A percentile compares a stretch with the other conserved stretches of the same genome.
Conservation (phyloP, 2,888 invertebrate species). For the Pecten maximus region DNA sequence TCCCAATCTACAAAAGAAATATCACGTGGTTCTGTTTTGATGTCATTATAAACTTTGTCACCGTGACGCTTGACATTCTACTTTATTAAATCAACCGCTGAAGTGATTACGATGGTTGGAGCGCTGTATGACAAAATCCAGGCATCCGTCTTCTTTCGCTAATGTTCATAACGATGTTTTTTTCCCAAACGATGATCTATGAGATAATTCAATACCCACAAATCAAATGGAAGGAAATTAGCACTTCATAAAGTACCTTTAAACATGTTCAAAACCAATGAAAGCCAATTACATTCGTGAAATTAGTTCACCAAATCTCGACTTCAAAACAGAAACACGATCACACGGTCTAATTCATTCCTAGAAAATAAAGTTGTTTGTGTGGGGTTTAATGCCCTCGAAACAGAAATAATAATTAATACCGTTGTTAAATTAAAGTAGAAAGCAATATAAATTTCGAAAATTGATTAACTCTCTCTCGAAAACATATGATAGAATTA, state of each 20-base stretch:
- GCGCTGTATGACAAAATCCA: not conserved
- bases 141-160: not conserved
- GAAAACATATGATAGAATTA: not conserved
- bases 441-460: not conserved
- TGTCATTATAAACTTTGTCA: not conserved
- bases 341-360: not conserved
- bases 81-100: not conserved
- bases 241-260: not conserved
- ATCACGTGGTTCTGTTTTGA: no score
- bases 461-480: not conserved
- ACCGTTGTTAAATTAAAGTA: not conserved
- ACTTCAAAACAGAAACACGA: not conserved
- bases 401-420: not conserved
- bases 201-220: constrained; percentile 2
- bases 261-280: constrained; percentile 11
- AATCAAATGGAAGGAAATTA: constrained; percentile 20
- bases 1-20: no score
- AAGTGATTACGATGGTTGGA: not conserved
- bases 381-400: no score
- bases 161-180: not conserved
- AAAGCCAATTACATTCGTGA: not conserved
- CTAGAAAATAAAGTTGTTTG: not conserved
- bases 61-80: not conserved
- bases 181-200: not conserved
- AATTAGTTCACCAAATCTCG: not conserved